phyloP scores from a whole-genome alignment of 2,113 vertebrate genomes.

The Calidris pygmaea region DNA sequence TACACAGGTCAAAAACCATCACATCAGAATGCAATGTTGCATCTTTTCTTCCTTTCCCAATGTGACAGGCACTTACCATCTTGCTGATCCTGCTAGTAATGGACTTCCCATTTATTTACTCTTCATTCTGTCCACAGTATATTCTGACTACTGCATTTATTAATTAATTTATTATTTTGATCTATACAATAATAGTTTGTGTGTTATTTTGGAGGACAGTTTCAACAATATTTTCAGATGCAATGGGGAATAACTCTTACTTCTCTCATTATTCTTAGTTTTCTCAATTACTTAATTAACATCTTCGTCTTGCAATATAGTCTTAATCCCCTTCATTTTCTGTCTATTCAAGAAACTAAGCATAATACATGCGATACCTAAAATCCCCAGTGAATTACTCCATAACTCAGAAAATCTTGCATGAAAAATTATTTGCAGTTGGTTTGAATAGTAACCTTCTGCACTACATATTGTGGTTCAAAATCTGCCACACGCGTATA shows the following conservation, averaged over 20 bases:
- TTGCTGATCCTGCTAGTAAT: neutral
- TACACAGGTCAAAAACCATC: neutral
- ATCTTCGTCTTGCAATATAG: neutral
- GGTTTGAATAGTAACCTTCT: neutral
- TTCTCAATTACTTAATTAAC: neutral
- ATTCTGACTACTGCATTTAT: neutral
- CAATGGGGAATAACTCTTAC: neutral
- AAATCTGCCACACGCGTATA: neutral
- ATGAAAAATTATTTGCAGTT: neutral
- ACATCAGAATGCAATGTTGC: fast-evolving
- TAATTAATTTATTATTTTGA: conserved; percentile 22
- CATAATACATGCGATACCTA: neutral
- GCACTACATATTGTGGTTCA: neutral
- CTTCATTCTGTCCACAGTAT: neutral
- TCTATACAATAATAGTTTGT: neutral
- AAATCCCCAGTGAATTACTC: neutral
- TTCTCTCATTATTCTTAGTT: neutral
- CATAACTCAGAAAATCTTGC: neutral
- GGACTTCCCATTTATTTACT: neutral
- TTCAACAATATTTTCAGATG: neutral
- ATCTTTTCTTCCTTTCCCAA: neutral
- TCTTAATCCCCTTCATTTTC: neutral
- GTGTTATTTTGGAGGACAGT: neutral
- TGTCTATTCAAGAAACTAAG: neutral
- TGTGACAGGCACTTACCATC: neutral